These are phyloP conservation scores for Stenurella melanura DNA, from an alignment of 2,888 invertebrate genomes.

Conservation along the genomic window DNA sequence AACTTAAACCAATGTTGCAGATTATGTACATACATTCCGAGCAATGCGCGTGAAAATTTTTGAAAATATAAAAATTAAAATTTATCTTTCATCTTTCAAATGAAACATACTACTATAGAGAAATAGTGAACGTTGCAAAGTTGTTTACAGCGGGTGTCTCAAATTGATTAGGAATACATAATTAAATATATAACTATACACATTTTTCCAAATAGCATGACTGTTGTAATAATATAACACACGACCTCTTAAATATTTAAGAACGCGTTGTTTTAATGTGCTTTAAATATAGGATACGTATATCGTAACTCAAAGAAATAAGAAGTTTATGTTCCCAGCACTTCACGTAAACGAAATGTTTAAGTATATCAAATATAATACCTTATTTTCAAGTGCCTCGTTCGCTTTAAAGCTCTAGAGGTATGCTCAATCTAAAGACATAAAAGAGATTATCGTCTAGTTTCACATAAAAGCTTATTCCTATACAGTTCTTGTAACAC, in stretches of 20 bases:
- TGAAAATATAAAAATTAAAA: too few relatives aligned
- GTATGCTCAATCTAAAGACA: constrained; percentile 24
- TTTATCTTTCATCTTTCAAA: too few relatives aligned
- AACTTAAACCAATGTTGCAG: too few relatives aligned
- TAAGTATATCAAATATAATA: constrained; percentile 18
- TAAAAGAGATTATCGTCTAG: constrained; percentile 31
- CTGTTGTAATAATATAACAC: not conserved
- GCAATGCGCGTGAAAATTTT: too few relatives aligned
- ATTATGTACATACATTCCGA: too few relatives aligned
- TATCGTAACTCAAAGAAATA: not conserved
- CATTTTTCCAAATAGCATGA: too few relatives aligned
- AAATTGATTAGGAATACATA: not conserved
- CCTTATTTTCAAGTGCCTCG: constrained; percentile 5
- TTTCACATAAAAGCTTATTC: constrained; percentile 20
- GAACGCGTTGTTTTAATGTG: not conserved
- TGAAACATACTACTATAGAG: too few relatives aligned
- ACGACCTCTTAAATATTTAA: not conserved
- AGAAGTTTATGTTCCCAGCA: not conserved
- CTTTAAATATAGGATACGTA: not conserved
- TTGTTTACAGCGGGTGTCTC: too few relatives aligned
- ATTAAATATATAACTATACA: too few relatives aligned
- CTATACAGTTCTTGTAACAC: not conserved
- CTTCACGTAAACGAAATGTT: not conserved
- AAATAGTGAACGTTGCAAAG: too few relatives aligned
- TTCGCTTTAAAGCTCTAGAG: constrained; percentile 8